phyloP scores from a whole-genome alignment of 2,888 invertebrate species.

The Capitulum mitella region DNA sequence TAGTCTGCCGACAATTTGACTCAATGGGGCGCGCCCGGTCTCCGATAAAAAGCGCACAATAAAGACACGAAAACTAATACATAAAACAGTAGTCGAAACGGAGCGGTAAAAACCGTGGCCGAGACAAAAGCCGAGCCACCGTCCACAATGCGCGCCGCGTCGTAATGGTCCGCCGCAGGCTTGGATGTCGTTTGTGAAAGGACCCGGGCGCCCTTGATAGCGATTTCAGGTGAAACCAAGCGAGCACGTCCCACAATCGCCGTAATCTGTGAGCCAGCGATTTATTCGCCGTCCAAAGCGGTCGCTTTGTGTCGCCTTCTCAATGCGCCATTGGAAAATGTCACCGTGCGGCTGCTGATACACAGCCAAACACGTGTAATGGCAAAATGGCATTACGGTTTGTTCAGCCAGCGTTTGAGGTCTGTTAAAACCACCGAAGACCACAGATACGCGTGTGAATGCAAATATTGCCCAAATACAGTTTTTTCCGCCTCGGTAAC shows the following conservation, averaged over 20 bases:
- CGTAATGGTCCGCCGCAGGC: background rate
- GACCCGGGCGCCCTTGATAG: background rate
- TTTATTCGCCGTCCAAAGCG: background rate
- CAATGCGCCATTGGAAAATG: background rate
- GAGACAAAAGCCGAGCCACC: slow-evolving; percentile 13
- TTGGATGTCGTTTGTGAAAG: background rate
- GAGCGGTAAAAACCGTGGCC: slow-evolving; percentile 1
- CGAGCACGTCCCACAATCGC: background rate
- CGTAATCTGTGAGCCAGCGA: background rate
- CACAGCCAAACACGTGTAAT: too few species aligned
- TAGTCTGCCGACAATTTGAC: background rate
- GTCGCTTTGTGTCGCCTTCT: background rate
- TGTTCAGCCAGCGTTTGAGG: too few species aligned
- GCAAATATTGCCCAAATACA: too few species aligned
- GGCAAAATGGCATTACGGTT: too few species aligned
- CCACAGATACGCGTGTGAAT: too few species aligned
- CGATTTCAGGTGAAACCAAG: slow-evolving; percentile 23
- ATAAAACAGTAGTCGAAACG: slow-evolving; percentile 24
- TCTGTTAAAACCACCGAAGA: too few species aligned
- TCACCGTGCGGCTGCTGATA: background rate
- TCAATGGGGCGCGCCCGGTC: background rate
- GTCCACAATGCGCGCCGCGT: background rate
- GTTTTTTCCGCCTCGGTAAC: too few species aligned
- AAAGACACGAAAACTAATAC: slow-evolving; percentile 22
- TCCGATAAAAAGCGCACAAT: background rate